Base-by-base conservation (phyloP, 2,113 vertebrate genomes). In the Montifringilla adamsi region DNA sequence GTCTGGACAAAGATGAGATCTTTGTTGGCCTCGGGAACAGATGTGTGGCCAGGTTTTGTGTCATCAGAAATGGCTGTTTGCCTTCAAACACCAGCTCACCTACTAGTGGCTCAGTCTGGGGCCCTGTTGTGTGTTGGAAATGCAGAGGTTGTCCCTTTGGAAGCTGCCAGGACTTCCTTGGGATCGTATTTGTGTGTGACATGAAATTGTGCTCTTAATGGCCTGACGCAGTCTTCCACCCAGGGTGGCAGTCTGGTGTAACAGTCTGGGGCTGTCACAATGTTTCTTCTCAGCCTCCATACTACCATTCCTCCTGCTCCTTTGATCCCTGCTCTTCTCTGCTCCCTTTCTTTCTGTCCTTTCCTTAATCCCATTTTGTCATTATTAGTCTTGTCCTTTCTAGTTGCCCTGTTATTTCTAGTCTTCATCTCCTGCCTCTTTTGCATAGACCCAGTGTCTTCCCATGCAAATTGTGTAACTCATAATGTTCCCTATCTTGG, bases 281-380 rank as follows among this genome's bases (percentile, higher is more conserved):
- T 23, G 28, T 90, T 92, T 92, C 53, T 73, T 88, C 58, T 72
- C 58, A 49, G 8, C 49, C 66, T 74, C 35, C 21, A 33, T 28
- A 9, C 16, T 73, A 27, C 46, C 53, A 3, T 69, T 90, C 75
- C 55, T 91, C 64, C 76, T 56, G 22, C 15, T 84, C 28, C 52
- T 94, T 94, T 84, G 44, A 82, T 94, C 47, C 22, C 30, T 55
- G 47, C 81, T 85, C 14, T 80, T 80, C 27, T 95, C 43, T 49
- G 22, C 31, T 89, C 41, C 23, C 33, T 79, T 89, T 80, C 52
- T 92, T 87, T 64, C 44, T 75, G 31, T 52, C 35, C 35, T 87
- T 91, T 84, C 66, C 49, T 39, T 70, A 7, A 43, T 60, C 35
- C 13, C 20, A 24, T 76, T 89, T 94, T 89, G 30, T 64, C 73